A percentile compares a stretch with the other conserved stretches of the same genome.
Evolutionary conservation across 1,140 invertebrate species (phyloP).

Genomic region (Dryas iulia): DNA sequence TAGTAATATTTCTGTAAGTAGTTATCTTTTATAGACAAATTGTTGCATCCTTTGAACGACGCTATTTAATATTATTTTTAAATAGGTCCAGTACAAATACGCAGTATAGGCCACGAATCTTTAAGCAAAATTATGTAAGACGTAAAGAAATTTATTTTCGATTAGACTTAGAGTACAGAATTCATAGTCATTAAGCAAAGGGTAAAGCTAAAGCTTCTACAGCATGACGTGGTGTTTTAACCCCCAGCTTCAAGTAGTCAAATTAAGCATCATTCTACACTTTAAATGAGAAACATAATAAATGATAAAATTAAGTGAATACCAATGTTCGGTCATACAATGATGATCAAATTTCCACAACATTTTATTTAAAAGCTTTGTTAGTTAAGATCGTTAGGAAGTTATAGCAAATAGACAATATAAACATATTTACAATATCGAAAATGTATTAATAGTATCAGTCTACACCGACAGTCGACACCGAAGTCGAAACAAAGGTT

Average conservation of each 20-base stretch:
- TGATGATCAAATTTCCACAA: not conserved
- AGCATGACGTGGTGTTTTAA: slow-evolving; percentile 58
- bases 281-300: slow-evolving; percentile 12
- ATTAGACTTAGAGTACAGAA: not conserved
- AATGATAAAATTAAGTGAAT: slow-evolving; percentile 5
- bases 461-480: slow-evolving; percentile 15
- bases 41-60: too few relatives aligned
- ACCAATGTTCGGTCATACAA: not conserved
- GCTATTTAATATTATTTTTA: too few relatives aligned
- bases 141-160: not conserved
- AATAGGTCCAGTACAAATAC: too few relatives aligned
- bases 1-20: too few relatives aligned
- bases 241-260: slow-evolving; percentile 37
- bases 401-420: not conserved
- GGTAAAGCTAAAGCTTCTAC: slow-evolving; percentile 49
- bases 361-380: not conserved
- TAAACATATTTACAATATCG: not conserved
- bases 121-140: too few relatives aligned
- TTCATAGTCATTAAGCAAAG: slow-evolving; percentile 37
- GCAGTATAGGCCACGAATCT: too few relatives aligned
- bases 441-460: not conserved
- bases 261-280: slow-evolving; percentile 45
- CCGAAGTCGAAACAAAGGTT: slow-evolving; percentile 53
- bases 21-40: too few relatives aligned
- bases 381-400: not conserved